Percentiles rank a stretch among this genome's conserved stretches.
Conservation (phyloP, 2,888 invertebrate genomes). For the Augiades crinisus region DNA sequence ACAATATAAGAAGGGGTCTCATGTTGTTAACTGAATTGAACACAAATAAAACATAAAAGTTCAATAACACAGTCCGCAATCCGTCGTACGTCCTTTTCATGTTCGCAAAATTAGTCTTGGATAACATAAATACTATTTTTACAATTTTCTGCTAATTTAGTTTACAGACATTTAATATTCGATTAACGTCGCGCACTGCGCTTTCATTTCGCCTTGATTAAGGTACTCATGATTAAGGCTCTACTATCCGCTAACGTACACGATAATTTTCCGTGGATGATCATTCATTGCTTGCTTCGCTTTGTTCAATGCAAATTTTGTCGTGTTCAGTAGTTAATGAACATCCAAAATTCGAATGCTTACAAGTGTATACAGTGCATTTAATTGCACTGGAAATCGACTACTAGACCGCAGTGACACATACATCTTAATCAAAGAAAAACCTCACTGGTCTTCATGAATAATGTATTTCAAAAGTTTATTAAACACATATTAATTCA, state of each 20-base stretch:
- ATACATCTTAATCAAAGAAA: not conserved
- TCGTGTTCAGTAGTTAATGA: not conserved
- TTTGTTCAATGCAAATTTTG: not conserved
- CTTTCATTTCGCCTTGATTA: not conserved
- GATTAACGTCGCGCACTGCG: not conserved
- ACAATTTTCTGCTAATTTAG: not conserved
- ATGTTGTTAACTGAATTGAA: too few species aligned
- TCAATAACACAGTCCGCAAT: too few species aligned
- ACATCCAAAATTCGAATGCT: not conserved
- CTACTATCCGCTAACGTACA: not conserved
- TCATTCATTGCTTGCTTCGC: not conserved
- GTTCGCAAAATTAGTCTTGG: too few species aligned
- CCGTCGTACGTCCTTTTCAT: too few species aligned
- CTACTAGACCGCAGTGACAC: not conserved
- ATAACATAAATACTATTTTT: not conserved
- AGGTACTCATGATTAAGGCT: too few species aligned
- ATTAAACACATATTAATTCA: not conserved
- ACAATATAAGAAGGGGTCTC: too few species aligned
- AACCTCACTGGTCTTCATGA: not conserved
- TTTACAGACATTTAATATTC: not conserved
- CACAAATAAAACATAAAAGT: too few species aligned
- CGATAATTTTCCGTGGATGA: not conserved
- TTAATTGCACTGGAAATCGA: not conserved
- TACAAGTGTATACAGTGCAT: not conserved
- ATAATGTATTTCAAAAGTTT: not conserved